These are phyloP conservation scores for Drosophila putrida DNA, from an alignment of 2,888 invertebrate species.

Conservation along the genomic window DNA sequence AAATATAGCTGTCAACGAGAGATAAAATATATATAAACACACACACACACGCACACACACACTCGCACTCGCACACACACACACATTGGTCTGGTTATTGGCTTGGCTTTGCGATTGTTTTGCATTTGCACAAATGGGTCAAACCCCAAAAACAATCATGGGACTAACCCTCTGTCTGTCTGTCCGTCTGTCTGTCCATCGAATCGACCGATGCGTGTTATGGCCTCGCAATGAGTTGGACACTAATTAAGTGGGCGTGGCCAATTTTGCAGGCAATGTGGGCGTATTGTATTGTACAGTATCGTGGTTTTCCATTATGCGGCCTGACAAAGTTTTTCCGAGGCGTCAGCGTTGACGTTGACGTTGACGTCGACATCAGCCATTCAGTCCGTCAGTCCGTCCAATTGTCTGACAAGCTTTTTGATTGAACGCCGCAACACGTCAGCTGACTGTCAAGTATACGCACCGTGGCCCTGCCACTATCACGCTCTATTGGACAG, in stretches of 20 bases:
- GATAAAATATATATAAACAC: constrained; percentile 17
- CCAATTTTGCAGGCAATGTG: constrained; percentile 18
- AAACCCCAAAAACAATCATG: constrained; percentile 80
- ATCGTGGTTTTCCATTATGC: constrained; percentile 65
- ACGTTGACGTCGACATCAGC: constrained; percentile 7
- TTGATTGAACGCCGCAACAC: constrained; percentile 74
- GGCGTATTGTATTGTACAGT: constrained; percentile 40
- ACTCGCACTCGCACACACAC: constrained; percentile 17
- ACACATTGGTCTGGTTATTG: constrained; percentile 30
- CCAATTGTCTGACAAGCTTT: constrained; percentile 63
- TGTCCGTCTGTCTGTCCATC: constrained; percentile 1
- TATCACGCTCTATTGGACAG: constrained; percentile 40
- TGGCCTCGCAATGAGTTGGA: constrained; percentile 67
- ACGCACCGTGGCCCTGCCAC: constrained; percentile 58
- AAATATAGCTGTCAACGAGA: constrained; percentile 64
- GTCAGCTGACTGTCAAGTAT: constrained; percentile 71
- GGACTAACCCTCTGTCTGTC: constrained; percentile 21
- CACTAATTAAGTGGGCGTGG: constrained; percentile 77
- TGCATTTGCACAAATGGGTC: constrained; percentile 76
- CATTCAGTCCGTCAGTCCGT: constrained; percentile 4
- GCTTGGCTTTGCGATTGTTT: constrained; percentile 64
- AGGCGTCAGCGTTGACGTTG: constrained; percentile 26
- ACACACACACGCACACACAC: constrained; percentile 6
- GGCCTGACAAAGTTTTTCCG: constrained; percentile 51
- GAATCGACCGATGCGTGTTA: constrained; percentile 25